Conservation (phyloP, 2,888 invertebrate genomes). For the Artemia sinica region DNA sequence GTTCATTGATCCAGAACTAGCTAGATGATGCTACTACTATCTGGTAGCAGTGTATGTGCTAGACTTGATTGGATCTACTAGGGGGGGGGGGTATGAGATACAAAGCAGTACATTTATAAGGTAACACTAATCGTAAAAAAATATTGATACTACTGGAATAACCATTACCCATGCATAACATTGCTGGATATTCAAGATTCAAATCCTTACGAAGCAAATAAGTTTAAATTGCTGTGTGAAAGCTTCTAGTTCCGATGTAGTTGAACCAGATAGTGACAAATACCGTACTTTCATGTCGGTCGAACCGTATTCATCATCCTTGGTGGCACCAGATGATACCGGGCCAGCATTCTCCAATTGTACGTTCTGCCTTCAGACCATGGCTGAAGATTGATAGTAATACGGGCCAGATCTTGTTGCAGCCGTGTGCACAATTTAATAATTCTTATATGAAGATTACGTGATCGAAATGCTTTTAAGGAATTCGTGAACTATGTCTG, state of each 20-base stretch:
- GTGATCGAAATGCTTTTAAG: background rate
- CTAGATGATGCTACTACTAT: too few relatives aligned
- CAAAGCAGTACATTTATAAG: too few relatives aligned
- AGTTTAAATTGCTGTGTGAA: background rate
- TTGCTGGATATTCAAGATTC: background rate
- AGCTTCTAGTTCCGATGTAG: background rate
- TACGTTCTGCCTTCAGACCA: background rate
- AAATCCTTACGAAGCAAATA: background rate
- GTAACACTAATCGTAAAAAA: too few relatives aligned
- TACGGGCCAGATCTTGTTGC: background rate
- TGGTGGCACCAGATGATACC: too few relatives aligned
- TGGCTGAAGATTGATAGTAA: background rate
- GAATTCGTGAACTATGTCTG: too few relatives aligned
- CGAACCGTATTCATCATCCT: background rate
- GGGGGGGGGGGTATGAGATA: too few relatives aligned
- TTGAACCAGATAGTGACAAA: background rate
- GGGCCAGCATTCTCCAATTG: background rate
- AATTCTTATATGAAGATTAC: too few relatives aligned
- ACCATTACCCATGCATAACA: slow-evolving; percentile 14
- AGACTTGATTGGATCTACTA: too few relatives aligned
- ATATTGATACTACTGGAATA: too few relatives aligned
- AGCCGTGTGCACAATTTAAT: background rate
- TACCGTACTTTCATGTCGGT: too few relatives aligned
- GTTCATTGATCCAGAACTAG: too few relatives aligned
- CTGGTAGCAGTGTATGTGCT: too few relatives aligned